A percentile compares a stretch with the other conserved stretches of the same genome.
These are phyloP conservation scores for Gymnogyps californianus DNA, from an alignment of 2,113 vertebrate genomes.

Conservation along the genomic window DNA sequence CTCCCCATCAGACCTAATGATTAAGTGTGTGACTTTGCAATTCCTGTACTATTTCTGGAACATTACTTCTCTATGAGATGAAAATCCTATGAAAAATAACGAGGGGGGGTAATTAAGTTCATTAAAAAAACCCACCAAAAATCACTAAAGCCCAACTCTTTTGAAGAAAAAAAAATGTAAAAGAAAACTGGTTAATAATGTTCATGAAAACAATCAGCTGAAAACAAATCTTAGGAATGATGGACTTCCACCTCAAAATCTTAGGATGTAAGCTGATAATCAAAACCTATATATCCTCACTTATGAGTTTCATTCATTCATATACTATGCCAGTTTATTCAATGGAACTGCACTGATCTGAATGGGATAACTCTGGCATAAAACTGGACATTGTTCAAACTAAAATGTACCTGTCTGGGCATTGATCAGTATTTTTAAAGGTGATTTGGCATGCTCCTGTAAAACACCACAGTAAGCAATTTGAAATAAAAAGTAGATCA, in stretches of 20 bases:
- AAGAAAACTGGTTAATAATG: neutral
- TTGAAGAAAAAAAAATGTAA: neutral
- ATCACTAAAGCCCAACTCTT: neutral
- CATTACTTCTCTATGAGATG: neutral
- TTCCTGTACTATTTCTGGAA: neutral
- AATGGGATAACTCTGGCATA: neutral
- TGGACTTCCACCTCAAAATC: neutral
- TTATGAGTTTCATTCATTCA: rapidly evolving
- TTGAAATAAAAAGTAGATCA: neutral
- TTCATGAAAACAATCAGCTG: neutral
- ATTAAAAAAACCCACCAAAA: neutral
- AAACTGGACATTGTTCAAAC: neutral
- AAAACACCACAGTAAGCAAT: neutral
- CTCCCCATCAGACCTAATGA: neutral
- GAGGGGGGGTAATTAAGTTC: neutral
- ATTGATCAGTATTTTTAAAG: neutral
- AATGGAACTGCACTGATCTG: neutral
- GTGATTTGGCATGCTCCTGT: neutral
- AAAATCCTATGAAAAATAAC: neutral
- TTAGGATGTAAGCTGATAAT: neutral
- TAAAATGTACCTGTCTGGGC: neutral
- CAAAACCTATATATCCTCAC: neutral
- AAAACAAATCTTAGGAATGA: neutral
- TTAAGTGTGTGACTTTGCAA: neutral
- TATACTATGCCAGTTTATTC: neutral